These are phyloP conservation scores for Araneus ventricosus DNA, from an alignment of 1,140 invertebrate species.

Conservation along the genomic window DNA sequence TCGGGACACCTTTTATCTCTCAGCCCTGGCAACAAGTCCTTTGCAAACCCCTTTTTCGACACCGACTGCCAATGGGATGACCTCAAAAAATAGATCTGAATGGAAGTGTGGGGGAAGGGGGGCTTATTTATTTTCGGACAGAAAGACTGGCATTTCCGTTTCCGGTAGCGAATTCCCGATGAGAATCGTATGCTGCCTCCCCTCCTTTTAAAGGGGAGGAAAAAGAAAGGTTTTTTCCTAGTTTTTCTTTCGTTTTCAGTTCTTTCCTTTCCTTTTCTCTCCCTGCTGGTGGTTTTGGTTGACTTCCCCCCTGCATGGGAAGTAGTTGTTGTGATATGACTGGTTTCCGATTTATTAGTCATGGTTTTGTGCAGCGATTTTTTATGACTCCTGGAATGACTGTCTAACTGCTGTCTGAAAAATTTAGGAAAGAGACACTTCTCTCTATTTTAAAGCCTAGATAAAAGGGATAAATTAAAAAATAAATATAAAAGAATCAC, in stretches of 20 bases:
- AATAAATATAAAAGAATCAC: no score
- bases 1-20: neutral
- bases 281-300: neutral
- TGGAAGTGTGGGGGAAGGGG: neutral
- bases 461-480: no score
- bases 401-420: no score
- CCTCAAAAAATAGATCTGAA: neutral
- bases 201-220: neutral
- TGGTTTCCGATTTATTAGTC: neutral
- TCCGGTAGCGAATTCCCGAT: constrained; percentile 27
- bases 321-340: neutral
- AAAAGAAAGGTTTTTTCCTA: neutral
- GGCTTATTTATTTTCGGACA: constrained; percentile 25
- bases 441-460: no score
- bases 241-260: neutral
- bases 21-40: neutral
- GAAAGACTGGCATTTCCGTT: constrained; percentile 35
- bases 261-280: neutral
- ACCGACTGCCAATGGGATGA: neutral
- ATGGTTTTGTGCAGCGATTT: neutral
- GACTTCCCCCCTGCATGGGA: neutral
- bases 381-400: no score
- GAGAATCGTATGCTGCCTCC: constrained; percentile 7
- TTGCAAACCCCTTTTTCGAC: neutral
- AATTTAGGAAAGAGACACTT: no score